Evolutionary conservation across 2,113 vertebrate species (phyloP).

Genomic region (Lophura nycthemera): DNA sequence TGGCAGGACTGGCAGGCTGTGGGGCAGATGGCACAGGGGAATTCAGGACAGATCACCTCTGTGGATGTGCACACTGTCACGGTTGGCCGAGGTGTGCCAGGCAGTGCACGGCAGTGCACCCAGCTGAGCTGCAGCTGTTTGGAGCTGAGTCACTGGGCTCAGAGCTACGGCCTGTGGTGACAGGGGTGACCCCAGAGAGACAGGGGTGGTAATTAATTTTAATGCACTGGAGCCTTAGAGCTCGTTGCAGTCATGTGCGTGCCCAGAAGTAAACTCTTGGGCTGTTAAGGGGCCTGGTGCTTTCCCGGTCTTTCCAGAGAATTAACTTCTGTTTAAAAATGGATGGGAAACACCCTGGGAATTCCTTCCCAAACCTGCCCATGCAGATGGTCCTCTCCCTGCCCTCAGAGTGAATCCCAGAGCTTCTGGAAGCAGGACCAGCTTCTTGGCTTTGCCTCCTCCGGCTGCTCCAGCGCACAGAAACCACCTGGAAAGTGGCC

Average conservation of each 20-base stretch:
- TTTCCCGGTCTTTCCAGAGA: constrained; percentile 30
- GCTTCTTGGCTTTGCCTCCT: constrained; percentile 47
- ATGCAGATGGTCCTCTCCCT: constrained; percentile 66
- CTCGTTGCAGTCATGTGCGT: neutral
- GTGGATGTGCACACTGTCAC: neutral
- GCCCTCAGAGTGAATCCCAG: constrained; percentile 38
- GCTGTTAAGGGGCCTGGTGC: constrained; percentile 12
- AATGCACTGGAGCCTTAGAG: neutral
- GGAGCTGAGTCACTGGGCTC: neutral
- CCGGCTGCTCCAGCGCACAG: neutral
- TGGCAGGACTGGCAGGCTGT: neutral
- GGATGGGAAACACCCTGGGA: constrained; percentile 60
- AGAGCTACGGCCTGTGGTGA: neutral
- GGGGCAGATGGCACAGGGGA: neutral
- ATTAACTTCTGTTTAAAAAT: constrained; percentile 33
- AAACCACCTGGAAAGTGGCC: constrained; percentile 64
- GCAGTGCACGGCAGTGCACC: neutral
- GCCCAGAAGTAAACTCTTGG: constrained; percentile 22
- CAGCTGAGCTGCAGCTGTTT: neutral
- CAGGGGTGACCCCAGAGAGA: neutral
- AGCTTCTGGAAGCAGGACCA: constrained; percentile 20
- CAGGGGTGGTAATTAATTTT: neutral
- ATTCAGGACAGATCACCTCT: neutral
- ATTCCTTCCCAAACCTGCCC: constrained; percentile 56
- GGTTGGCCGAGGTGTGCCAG: neutral